Percentiles rank a stretch among this genome's conserved stretches.
phyloP scores from a whole-genome alignment of 2,797 vertebrate species.

The Neostethus bicornis region DNA sequence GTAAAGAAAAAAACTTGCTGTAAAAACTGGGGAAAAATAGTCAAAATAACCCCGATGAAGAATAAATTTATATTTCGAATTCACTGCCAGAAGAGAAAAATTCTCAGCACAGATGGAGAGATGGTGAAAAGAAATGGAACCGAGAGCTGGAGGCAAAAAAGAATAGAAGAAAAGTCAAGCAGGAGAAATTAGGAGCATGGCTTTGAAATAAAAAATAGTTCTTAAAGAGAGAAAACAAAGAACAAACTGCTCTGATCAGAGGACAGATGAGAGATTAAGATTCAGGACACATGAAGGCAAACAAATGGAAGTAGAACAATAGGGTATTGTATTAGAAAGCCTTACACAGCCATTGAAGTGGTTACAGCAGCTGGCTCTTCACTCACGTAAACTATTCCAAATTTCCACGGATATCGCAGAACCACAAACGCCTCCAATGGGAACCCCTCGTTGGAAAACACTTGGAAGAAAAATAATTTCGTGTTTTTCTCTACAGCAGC shows the following conservation, averaged over 20 bases:
- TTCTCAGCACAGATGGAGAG: slow-evolving; percentile 57
- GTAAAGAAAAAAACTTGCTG: too few species aligned
- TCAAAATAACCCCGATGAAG: too few species aligned
- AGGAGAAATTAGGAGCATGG: slow-evolving; percentile 24
- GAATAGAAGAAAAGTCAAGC: slow-evolving; percentile 14
- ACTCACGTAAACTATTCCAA: background rate
- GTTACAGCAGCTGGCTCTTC: slow-evolving; percentile 26
- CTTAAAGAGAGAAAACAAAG: slow-evolving; percentile 3
- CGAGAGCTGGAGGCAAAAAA: slow-evolving; percentile 31
- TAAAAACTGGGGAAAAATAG: too few species aligned
- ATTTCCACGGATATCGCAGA: background rate
- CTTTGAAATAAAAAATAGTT: slow-evolving; percentile 22
- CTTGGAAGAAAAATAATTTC: background rate
- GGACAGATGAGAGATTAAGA: slow-evolving; percentile 31
- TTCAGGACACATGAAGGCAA: slow-evolving; percentile 8
- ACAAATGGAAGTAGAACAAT: slow-evolving; percentile 37
- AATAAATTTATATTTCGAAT: slow-evolving; percentile 32
- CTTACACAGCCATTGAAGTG: slow-evolving; percentile 24
- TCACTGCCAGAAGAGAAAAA: slow-evolving; percentile 34
- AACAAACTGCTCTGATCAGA: background rate
- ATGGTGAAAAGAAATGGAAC: slow-evolving; percentile 38
- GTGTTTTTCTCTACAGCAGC: background rate
- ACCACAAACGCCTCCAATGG: background rate
- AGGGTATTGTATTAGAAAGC: slow-evolving; percentile 27
- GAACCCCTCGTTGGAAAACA: background rate